Evolutionary conservation across 1,140 invertebrate species (phyloP).

Genomic region (Hestina assimilis): DNA sequence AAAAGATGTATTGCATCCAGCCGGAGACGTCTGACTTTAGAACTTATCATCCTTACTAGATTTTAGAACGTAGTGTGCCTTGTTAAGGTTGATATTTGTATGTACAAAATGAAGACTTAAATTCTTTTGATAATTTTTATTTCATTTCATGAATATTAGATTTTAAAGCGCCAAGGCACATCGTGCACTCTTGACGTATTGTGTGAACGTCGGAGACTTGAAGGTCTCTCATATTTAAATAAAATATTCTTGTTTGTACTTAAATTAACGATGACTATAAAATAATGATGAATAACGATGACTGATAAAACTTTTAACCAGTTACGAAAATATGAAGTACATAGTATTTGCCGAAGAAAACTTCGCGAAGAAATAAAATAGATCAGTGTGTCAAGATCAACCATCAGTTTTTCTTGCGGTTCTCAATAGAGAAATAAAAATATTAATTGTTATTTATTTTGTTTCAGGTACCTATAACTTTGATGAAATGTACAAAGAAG

Average conservation of each 20-base stretch:
- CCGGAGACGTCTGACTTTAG: not conserved
- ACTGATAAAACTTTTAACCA: too few relatives aligned
- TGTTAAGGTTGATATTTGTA: not conserved
- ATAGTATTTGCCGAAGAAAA: too few relatives aligned
- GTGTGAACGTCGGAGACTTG: not conserved
- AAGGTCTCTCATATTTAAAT: not conserved
- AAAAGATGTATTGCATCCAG: not conserved
- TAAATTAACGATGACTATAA: too few relatives aligned
- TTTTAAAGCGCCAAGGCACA: constrained; percentile 8
- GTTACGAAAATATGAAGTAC: too few relatives aligned
- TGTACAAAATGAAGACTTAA: not conserved
- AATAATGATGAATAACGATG: too few relatives aligned
- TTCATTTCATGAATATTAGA: constrained; percentile 12
- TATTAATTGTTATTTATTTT: too few relatives aligned
- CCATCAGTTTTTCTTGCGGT: too few relatives aligned
- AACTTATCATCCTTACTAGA: not conserved
- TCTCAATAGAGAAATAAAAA: too few relatives aligned
- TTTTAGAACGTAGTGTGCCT: not conserved
- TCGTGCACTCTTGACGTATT: not conserved
- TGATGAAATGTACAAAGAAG: too few relatives aligned
- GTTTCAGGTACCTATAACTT: too few relatives aligned
- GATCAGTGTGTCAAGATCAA: too few relatives aligned
- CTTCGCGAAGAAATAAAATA: too few relatives aligned
- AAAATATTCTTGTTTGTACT: not conserved
- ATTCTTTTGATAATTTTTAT: not conserved